phyloP scores from a whole-genome alignment of 2,888 invertebrate genomes.

The Orthosia incerta region DNA sequence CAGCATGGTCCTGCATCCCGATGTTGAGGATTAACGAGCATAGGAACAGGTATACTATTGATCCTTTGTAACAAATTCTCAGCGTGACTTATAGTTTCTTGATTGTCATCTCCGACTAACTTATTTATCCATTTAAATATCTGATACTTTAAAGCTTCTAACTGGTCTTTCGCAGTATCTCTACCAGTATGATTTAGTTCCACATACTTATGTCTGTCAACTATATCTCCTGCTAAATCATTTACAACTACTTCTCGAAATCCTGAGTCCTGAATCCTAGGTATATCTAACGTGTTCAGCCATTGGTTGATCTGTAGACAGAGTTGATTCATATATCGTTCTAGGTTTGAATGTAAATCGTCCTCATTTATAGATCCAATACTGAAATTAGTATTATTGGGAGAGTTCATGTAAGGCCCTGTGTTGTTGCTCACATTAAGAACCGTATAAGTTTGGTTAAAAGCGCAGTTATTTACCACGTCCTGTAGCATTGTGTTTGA shows the following conservation, averaged over 20 bases:
- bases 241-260: conserved; percentile 72
- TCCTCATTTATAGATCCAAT: conserved; percentile 54
- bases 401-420: conserved; percentile 30
- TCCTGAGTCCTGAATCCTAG: conserved; percentile 60
- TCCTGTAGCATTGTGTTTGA: conserved; percentile 66
- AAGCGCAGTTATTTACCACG: conserved; percentile 46
- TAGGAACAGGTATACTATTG: conserved; percentile 73
- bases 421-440: conserved; percentile 60
- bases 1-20: not conserved
- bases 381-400: conserved; percentile 47
- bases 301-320: conserved; percentile 78
- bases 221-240: conserved; percentile 80
- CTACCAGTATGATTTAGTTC: conserved; percentile 70
- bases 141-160: conserved; percentile 82
- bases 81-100: conserved; percentile 72
- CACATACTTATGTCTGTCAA: conserved; percentile 81
- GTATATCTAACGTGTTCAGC: conserved; percentile 71
- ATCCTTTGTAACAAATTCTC: conserved; percentile 76
- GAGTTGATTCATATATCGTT: conserved; percentile 70
- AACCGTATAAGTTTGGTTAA: conserved; percentile 69
- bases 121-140: conserved; percentile 85
- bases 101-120: conserved; percentile 74
- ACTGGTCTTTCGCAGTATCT: conserved; percentile 71
- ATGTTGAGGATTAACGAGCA: conserved; percentile 49
- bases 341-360: conserved; percentile 66